These are phyloP conservation scores for Microcebus griseorufus DNA, from an alignment of 2,113 vertebrate genomes.

Conservation along the genomic window DNA sequence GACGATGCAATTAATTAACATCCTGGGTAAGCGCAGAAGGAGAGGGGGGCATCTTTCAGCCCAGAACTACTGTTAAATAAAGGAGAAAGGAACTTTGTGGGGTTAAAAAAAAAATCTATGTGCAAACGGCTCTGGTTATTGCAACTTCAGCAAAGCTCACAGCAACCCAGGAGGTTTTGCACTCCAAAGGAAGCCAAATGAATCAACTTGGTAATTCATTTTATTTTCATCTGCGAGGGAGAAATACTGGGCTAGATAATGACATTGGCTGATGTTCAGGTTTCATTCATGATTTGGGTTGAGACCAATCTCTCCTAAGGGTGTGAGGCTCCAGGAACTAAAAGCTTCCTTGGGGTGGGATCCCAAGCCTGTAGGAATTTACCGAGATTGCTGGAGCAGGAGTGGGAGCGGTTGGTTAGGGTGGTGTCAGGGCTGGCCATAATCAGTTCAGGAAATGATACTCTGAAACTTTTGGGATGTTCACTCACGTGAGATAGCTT, in stretches of 20 bases:
- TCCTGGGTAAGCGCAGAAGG: not conserved
- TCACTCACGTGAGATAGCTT: not conserved
- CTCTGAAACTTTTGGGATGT: not conserved
- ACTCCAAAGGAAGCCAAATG: not conserved
- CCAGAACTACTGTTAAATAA: constrained; percentile 41
- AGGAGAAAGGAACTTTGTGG: not conserved
- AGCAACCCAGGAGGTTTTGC: not conserved
- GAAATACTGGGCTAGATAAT: not conserved
- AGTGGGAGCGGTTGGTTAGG: not conserved
- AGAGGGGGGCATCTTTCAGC: not conserved
- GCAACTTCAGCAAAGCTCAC: not conserved
- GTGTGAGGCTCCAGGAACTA: not conserved
- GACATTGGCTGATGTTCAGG: not conserved
- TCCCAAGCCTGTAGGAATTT: not conserved
- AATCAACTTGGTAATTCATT: not conserved
- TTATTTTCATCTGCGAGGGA: not conserved
- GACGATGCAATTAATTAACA: constrained; percentile 70
- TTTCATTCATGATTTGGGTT: not conserved
- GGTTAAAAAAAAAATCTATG: not conserved
- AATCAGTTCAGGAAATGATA: not conserved
- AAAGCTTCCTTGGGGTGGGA: not conserved
- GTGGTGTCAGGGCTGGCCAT: not conserved
- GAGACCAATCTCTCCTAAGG: not conserved
- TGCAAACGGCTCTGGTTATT: not conserved
- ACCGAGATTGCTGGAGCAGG: accelerated